Base-by-base conservation (phyloP, 2,797 vertebrate genomes). In the Gallinago nigripennis region DNA sequence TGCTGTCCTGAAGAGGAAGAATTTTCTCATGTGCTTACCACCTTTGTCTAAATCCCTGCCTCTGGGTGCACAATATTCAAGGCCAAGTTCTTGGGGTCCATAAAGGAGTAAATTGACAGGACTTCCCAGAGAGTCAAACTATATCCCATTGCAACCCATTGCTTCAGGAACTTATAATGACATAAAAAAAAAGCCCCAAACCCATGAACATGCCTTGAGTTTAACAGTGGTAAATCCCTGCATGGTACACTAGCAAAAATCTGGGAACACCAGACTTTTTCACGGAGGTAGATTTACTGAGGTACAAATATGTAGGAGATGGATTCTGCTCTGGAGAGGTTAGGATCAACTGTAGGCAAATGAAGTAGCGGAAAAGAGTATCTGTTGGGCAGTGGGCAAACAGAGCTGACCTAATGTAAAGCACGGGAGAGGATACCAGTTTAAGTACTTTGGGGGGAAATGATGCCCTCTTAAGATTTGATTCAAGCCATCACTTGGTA, bases 401-500 rank as follows among this genome's bases (percentile, higher is more conserved):
- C 19, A 66, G 20, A 93, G 16, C 12, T 53, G 28, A 13, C 23
- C n/a, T 64, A 12, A 33, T 33, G 12, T 2, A 54, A 11, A 64
- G 5, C 35, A 73, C 23, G 5, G 15, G n/a, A 86, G 25, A 63
- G 14, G 20, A 53, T 21, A 65, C 5, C 7, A 58, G 31, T 50
- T 78, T 61, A 68, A 75, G 19, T 11, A 65, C 45, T 88, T 39
- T n/a, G 41, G 12, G 30, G 43, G 6, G 77, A 45, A 8, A 31
- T 21, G 15, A 73, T 73, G 48, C 37, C 35, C 12, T 71, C 72
- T 83, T 82, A 88, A 88, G 13, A 24, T 56, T 68, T 66, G 48
- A 33, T 84, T 93, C 84, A 80, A 77, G 41, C 48, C 28, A 46
- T n/a, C 6, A 28, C 31, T 72, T 89, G 31, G n/a, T 91, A 37